Percentiles rank a stretch among this genome's conserved stretches.
Evolutionary conservation across 1,140 invertebrate species (phyloP).

Genomic region (Pollicipes pollicipes): DNA sequence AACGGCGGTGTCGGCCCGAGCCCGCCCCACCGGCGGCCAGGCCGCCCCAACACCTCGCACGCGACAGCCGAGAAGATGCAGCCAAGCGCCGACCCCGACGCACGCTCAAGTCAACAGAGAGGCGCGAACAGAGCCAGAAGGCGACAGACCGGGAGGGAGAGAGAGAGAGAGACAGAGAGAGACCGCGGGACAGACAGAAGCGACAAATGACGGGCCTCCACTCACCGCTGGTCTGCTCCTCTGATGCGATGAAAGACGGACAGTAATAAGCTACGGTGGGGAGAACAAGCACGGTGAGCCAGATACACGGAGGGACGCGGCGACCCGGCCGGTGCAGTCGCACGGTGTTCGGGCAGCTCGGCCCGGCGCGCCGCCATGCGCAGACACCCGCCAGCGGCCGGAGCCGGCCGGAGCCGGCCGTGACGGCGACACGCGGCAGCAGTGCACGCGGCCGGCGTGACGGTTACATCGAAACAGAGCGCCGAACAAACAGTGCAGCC

Average conservation of each 20-base stretch:
- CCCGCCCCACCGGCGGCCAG: no score
- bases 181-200: background rate
- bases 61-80: no score
- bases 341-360: no score
- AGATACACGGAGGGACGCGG: no score
- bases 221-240: background rate
- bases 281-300: conserved; percentile 9
- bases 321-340: no score
- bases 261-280: conserved; percentile 16
- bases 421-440: conserved; percentile 6
- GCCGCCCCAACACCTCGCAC: no score
- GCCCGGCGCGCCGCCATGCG: conserved; percentile 11
- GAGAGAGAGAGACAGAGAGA: background rate
- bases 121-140: background rate
- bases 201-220: background rate
- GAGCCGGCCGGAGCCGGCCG: background rate
- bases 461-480: no score
- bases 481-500: no score
- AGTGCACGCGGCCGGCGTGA: no score
- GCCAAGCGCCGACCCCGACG: no score
- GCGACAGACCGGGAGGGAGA: background rate
- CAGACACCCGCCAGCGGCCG: background rate
- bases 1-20: no score
- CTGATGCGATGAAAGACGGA: background rate
- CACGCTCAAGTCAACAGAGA: no score